Conservation (phyloP, 2,888 invertebrate species). For the Ethmia dodecea region DNA sequence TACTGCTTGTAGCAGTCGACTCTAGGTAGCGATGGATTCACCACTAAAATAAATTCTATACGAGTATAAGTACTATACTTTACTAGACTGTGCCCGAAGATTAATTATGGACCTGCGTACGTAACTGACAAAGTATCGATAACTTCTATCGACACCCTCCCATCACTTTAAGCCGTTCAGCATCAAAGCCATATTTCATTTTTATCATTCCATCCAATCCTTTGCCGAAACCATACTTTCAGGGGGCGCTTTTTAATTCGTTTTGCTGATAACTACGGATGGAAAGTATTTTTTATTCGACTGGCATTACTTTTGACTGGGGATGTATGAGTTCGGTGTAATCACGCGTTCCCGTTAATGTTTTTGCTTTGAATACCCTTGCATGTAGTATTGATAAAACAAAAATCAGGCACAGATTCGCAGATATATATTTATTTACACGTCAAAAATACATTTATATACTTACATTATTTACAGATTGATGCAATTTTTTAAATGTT, state of each 20-base stretch:
- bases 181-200: constrained; percentile 64
- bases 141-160: constrained; percentile 11
- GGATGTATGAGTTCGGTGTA: constrained; percentile 42
- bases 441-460: too few species aligned
- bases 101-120: too few species aligned
- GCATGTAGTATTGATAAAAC: too few species aligned
- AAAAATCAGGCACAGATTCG: too few species aligned
- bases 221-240: constrained; percentile 70
- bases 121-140: constrained; percentile 11
- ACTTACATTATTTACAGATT: too few species aligned
- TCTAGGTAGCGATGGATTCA: too few species aligned
- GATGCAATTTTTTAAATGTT: too few species aligned
- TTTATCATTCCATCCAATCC: constrained; percentile 69
- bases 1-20: too few species aligned
- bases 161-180: constrained; percentile 33
- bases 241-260: constrained; percentile 57
- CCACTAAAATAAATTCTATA: too few species aligned
- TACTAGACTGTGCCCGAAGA: too few species aligned
- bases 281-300: constrained; percentile 42
- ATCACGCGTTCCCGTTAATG: constrained; percentile 17
- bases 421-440: too few species aligned
- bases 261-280: constrained; percentile 60
- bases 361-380: not conserved
- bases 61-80: too few species aligned
- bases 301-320: constrained; percentile 49